Base-by-base conservation (phyloP, 1,140 invertebrate species). In the Oppia nitens region DNA sequence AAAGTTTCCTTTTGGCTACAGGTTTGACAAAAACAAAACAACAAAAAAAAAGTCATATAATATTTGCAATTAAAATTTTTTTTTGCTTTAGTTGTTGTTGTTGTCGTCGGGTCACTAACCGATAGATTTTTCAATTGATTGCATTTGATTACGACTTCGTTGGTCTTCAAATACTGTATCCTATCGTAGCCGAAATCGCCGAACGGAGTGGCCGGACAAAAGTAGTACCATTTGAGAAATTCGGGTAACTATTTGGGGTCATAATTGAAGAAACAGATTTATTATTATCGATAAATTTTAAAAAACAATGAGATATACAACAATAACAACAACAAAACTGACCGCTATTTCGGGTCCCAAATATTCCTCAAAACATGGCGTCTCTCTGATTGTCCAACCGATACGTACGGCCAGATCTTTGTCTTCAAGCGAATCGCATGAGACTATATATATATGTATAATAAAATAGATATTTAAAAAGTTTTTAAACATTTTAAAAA, bases 321-420 rank as follows among this genome's bases (percentile, higher is more conserved):
- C 51, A 11, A 47, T 24, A 59, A 58, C 28, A 47, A 62, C n/a
- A 63, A 54, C 50, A 23, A 27, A 29, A 53, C 58, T 62, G 63
- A 70, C 66, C 51, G 64, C 23, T 23, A 66, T 61, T 55, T 71
- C 66, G 25, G 66, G 55, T 28, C 56, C 61, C 25, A 68, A 50
- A 60, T 72, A 73, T 57, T 72, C 71, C 55, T 70, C 67, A 66
- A 66, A 72, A 62, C 71, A 73, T 6, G 68, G 68, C 40, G 68
- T 68, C 47, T 68, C 63, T 45, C 68, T 55, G 17, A 72, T 24
- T 23, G 68, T 61, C 68, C 67, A 71, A 2, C 62, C 61, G 53
- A 72, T 64, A 25, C 64, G 59, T 21, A 72, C 59, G 23, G 63
- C 58, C 21, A 14, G 14, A 12, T 29, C 28, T 12, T 32, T n/a